Conservation (phyloP, 1,140 invertebrate genomes). For the Luehdorfia chinensis region DNA sequence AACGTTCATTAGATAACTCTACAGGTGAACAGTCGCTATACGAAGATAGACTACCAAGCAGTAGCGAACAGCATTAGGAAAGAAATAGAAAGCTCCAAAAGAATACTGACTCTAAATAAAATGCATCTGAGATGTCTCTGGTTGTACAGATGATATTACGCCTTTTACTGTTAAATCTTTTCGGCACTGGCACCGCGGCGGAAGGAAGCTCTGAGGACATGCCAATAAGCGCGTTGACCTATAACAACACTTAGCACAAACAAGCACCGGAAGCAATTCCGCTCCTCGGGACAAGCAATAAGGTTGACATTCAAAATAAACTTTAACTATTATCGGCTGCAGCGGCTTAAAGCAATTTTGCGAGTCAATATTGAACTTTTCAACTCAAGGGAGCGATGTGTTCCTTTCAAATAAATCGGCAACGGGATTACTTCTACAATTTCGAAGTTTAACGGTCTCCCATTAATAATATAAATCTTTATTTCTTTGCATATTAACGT, state of each 20-base stretch:
- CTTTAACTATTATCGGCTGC: slow-evolving; percentile 56
- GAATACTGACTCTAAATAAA: too few species aligned
- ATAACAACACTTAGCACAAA: slow-evolving; percentile 55
- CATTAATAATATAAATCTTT: slow-evolving; percentile 1
- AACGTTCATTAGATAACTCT: too few species aligned
- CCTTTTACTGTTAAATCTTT: slow-evolving; percentile 40
- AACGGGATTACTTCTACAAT: slow-evolving; percentile 35
- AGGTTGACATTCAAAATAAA: slow-evolving; percentile 59
- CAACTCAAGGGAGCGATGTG: slow-evolving; percentile 54
- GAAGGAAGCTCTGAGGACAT: slow-evolving; percentile 65
- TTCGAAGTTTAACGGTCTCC: slow-evolving; percentile 15
- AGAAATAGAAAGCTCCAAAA: too few species aligned
- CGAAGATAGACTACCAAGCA: too few species aligned
- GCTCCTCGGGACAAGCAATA: slow-evolving; percentile 37
- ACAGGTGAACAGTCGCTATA: too few species aligned
- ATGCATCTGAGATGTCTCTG: background rate
- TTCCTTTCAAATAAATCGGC: slow-evolving; percentile 58
- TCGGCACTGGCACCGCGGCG: slow-evolving; percentile 27
- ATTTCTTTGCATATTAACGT: background rate
- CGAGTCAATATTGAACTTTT: slow-evolving; percentile 71
- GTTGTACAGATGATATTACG: slow-evolving; percentile 20
- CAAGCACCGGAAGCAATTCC: slow-evolving; percentile 42
- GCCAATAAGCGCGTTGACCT: slow-evolving; percentile 61
- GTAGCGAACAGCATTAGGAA: too few species aligned
- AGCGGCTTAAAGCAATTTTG: slow-evolving; percentile 70